Evolutionary conservation across 2,113 vertebrate genomes (phyloP).

Genomic region (Vicugna pacos): DNA sequence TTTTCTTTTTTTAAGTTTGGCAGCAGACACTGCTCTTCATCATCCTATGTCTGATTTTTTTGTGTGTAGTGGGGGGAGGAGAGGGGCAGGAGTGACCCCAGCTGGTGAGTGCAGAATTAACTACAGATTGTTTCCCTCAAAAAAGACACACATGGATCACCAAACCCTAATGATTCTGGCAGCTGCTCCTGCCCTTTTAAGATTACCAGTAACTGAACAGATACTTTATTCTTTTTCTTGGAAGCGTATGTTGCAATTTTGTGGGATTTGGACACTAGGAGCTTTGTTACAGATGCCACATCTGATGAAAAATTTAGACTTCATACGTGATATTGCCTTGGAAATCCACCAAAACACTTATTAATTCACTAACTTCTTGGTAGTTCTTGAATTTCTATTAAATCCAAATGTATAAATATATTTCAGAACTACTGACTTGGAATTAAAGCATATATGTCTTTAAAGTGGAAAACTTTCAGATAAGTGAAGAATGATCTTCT

Average conservation of each 20-base stretch:
- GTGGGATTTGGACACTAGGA: not conserved
- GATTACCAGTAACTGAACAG: not conserved
- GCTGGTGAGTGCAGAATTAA: slow-evolving; percentile 60
- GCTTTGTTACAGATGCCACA: slow-evolving; percentile 1
- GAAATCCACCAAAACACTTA: not conserved
- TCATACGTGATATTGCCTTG: not conserved
- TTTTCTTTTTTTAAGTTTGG: not conserved
- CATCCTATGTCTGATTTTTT: not conserved
- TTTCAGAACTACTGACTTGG: not conserved
- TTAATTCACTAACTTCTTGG: not conserved
- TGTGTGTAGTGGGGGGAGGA: too few species aligned
- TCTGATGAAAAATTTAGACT: not conserved
- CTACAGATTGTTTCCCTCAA: slow-evolving; percentile 53
- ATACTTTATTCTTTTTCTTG: slow-evolving; percentile 55
- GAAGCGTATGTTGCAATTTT: slow-evolving; percentile 47
- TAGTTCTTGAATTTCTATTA: slow-evolving; percentile 3
- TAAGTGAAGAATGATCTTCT: not conserved
- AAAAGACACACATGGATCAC: slow-evolving; percentile 24
- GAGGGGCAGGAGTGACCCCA: not conserved
- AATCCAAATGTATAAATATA: not conserved
- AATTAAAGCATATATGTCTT: not conserved
- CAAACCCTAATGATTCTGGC: not conserved
- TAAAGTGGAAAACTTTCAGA: not conserved
- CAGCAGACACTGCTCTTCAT: not conserved
- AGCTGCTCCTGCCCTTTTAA: slow-evolving; percentile 17